A percentile compares a stretch with the other conserved stretches of the same genome.
Conservation (phyloP, 2,888 invertebrate species). For the Ophion obscuratus region DNA sequence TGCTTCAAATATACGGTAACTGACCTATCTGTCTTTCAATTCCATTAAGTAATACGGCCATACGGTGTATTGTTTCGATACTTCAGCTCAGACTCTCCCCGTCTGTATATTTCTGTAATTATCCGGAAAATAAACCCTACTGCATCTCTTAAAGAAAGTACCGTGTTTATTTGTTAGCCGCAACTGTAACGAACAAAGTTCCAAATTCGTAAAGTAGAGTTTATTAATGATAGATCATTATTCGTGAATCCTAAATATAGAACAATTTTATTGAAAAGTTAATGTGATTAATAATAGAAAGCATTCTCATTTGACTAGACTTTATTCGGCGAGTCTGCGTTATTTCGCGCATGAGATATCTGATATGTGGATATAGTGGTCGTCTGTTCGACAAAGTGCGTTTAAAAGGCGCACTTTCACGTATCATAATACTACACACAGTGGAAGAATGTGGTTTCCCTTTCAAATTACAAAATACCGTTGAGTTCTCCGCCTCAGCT, state of each 20-base stretch:
- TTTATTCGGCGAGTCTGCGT: constrained; percentile 9
- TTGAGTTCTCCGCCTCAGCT: constrained; percentile 61
- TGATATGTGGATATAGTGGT: constrained; percentile 23
- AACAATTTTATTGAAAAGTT: constrained; percentile 19
- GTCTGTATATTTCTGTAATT: no score
- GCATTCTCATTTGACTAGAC: constrained; percentile 1
- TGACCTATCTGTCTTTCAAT: no score
- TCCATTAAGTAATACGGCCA: no score
- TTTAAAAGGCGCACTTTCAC: constrained; percentile 79
- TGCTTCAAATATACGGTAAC: no score
- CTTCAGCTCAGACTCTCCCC: no score
- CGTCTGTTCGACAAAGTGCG: constrained; percentile 48
- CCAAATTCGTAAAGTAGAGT: background rate
- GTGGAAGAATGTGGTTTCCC: constrained; percentile 83
- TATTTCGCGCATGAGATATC: constrained; percentile 18
- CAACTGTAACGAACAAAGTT: background rate
- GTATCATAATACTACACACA: constrained; percentile 83
- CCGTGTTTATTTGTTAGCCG: no score
- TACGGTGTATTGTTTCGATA: no score
- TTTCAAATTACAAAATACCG: constrained; percentile 83
- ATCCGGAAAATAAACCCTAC: background rate
- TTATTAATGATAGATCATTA: background rate
- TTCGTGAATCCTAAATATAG: constrained; percentile 2
- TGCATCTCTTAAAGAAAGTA: background rate
- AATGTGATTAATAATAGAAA: constrained; percentile 3